phyloP scores from a whole-genome alignment of 2,888 invertebrate species.

The Lepidochrysops patricia region DNA sequence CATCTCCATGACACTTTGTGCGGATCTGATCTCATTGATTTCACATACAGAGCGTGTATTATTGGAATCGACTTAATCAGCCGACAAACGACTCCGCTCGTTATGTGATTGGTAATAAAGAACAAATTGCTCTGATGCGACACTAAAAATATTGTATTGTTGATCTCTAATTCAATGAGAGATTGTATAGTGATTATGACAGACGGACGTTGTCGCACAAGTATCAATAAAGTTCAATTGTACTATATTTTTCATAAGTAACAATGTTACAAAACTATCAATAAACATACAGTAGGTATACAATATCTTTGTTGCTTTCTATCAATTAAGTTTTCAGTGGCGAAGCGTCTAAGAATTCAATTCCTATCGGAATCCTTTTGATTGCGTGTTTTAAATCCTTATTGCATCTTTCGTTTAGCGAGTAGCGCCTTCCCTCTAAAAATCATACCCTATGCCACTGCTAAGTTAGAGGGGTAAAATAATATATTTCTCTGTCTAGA shows the following conservation, averaged over 20 bases:
- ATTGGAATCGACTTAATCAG: conserved; percentile 25
- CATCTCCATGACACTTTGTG: conserved; percentile 29
- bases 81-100: conserved; percentile 20
- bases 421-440: too few relatives aligned
- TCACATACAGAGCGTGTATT: conserved; percentile 29
- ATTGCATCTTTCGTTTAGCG: too few relatives aligned
- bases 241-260: neutral
- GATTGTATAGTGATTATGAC: conserved; percentile 31
- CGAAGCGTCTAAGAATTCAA: too few relatives aligned
- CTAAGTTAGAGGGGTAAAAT: too few relatives aligned
- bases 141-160: conserved; percentile 14
- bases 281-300: too few relatives aligned
- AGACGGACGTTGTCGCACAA: neutral
- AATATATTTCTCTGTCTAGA: too few relatives aligned
- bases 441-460: too few relatives aligned
- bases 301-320: too few relatives aligned
- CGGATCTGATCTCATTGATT: conserved; percentile 35
- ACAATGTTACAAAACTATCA: too few relatives aligned
- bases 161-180: neutral
- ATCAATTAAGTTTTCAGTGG: too few relatives aligned
- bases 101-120: conserved; percentile 15
- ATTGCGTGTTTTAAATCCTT: too few relatives aligned
- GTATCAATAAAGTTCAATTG: neutral
- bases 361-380: too few relatives aligned
- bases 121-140: conserved; percentile 16